Evolutionary conservation across 2,888 invertebrate species (phyloP).

Genomic region (Lamellibrachia columna): DNA sequence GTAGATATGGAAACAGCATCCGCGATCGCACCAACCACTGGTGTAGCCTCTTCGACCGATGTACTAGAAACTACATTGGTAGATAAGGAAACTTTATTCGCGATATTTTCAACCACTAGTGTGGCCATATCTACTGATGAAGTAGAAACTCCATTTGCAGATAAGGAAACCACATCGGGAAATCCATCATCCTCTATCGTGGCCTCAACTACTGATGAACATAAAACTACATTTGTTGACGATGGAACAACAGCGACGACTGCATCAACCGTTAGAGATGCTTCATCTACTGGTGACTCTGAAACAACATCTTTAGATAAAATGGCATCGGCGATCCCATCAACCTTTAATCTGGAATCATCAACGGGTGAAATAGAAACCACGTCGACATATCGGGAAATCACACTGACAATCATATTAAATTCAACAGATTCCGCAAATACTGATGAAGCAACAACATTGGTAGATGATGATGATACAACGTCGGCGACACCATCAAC

Average conservation of each 20-base stretch:
- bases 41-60: background rate
- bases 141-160: background rate
- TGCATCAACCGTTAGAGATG: background rate
- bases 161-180: background rate
- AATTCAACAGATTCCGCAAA: background rate
- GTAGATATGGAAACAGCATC: background rate
- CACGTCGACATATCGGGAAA: no score
- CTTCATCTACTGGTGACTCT: background rate
- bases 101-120: background rate
- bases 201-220: background rate
- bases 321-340: conserved; percentile 12
- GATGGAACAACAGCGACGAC: background rate
- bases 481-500: background rate
- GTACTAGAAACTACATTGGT: background rate
- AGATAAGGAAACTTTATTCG: background rate
- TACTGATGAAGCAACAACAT: background rate
- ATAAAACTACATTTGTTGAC: background rate
- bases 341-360: background rate
- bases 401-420: no score
- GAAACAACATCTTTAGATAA: background rate
- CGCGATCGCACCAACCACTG: background rate
- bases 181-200: background rate
- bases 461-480: background rate
- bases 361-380: no score
- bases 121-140: background rate